Conservation (phyloP, 1,140 invertebrate species). For the Delia radicum region DNA sequence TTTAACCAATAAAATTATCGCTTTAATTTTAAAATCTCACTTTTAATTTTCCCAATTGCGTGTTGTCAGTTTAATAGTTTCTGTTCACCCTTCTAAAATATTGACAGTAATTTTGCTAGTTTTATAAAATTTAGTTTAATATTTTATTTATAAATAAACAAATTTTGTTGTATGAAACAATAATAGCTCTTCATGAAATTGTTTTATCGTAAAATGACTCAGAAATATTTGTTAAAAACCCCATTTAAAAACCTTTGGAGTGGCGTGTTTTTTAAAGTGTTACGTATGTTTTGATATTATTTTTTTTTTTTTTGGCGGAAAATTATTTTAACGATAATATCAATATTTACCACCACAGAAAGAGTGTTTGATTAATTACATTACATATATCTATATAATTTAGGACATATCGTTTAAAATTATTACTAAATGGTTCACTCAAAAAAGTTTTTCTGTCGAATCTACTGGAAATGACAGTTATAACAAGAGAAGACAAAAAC, state of each 20-base stretch:
- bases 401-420: too few species aligned
- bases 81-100: too few species aligned
- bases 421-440: too few species aligned
- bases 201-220: neutral
- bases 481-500: too few species aligned
- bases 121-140: neutral
- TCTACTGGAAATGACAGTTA: too few species aligned
- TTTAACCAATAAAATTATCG: too few species aligned
- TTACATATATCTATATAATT: too few species aligned
- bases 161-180: neutral
- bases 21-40: too few species aligned
- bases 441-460: too few species aligned
- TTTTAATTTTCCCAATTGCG: too few species aligned
- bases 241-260: neutral
- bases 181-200: neutral
- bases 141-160: neutral
- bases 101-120: neutral
- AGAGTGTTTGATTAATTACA: too few species aligned
- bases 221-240: neutral
- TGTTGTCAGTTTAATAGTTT: too few species aligned
- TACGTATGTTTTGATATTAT: neutral
- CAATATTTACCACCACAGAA: neutral
- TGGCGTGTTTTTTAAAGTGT: neutral
- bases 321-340: neutral
- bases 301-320: neutral